A percentile compares a stretch with the other conserved stretches of the same genome.
Conservation (phyloP, 2,113 vertebrate genomes). For the Phrynocephalus versicolor region DNA sequence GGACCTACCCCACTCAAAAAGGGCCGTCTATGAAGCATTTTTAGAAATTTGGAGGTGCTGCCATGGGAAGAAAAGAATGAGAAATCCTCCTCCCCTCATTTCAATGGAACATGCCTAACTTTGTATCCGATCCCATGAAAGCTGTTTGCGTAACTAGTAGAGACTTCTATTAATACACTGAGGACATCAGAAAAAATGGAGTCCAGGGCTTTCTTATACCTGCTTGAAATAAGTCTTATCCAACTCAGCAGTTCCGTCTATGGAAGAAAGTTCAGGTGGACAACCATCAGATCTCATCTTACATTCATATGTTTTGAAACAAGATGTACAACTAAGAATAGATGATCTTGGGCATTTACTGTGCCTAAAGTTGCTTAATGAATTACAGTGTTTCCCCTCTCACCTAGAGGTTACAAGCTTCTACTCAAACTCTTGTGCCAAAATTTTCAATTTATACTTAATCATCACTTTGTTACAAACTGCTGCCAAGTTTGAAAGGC, state of each 20-base stretch:
- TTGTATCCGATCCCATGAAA: not conserved
- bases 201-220: not conserved
- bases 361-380: conserved; percentile 50
- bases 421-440: conserved; percentile 29
- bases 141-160: not conserved
- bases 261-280: not conserved
- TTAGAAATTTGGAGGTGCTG: not conserved
- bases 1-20: not conserved
- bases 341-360: conserved; percentile 18
- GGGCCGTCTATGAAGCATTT: not conserved
- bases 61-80: not conserved
- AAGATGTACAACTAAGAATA: conserved; percentile 17
- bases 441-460: conserved; percentile 33
- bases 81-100: not conserved
- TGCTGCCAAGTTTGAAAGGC: not conserved
- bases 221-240: not conserved
- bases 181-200: not conserved
- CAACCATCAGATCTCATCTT: not conserved
- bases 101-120: not conserved
- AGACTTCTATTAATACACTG: not conserved
- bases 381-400: conserved; percentile 66
- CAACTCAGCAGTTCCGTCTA: not conserved
- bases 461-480: not conserved
- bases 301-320: not conserved
- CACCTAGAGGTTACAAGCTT: conserved; percentile 50